Percentiles rank a stretch among this genome's conserved stretches.
These are phyloP conservation scores for Geopemphigus sp. DNA, from an alignment of 1,140 invertebrate species.

Conservation along the genomic window DNA sequence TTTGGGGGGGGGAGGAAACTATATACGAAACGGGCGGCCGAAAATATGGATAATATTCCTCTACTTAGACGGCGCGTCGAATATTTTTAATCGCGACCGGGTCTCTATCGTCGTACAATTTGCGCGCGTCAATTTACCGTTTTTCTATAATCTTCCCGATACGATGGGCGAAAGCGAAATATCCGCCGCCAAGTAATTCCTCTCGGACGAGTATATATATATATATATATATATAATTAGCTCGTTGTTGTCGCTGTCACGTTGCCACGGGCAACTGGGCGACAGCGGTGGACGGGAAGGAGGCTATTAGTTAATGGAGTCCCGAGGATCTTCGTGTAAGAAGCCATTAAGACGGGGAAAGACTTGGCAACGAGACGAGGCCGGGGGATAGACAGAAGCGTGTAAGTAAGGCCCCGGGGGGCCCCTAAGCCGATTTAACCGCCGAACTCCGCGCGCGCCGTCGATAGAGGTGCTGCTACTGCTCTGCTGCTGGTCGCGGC, in stretches of 20 bases:
- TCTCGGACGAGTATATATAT: not conserved
- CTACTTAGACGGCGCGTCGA: too few species aligned
- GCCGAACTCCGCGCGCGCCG: slow-evolving; percentile 30
- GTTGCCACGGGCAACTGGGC: slow-evolving; percentile 34
- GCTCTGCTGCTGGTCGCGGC: too few species aligned
- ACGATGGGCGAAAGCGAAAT: not conserved
- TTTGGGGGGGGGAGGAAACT: too few species aligned
- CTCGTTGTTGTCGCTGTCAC: not conserved
- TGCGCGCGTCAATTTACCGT: too few species aligned
- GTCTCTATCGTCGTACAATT: too few species aligned
- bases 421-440: slow-evolving; percentile 41
- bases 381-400: slow-evolving; percentile 13
- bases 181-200: not conserved
- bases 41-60: too few species aligned
- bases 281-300: not conserved
- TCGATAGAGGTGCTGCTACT: too few species aligned
- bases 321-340: not conserved
- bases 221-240: not conserved
- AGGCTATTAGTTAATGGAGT: slow-evolving; percentile 49
- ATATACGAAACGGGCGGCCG: too few species aligned
- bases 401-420: slow-evolving; percentile 26
- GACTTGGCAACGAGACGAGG: slow-evolving; percentile 2
- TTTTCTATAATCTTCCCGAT: too few species aligned
- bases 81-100: too few species aligned
- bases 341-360: slow-evolving; percentile 26